These are phyloP conservation scores for Isichthys henryi DNA, from an alignment of 2,113 vertebrate species.

Conservation along the genomic window DNA sequence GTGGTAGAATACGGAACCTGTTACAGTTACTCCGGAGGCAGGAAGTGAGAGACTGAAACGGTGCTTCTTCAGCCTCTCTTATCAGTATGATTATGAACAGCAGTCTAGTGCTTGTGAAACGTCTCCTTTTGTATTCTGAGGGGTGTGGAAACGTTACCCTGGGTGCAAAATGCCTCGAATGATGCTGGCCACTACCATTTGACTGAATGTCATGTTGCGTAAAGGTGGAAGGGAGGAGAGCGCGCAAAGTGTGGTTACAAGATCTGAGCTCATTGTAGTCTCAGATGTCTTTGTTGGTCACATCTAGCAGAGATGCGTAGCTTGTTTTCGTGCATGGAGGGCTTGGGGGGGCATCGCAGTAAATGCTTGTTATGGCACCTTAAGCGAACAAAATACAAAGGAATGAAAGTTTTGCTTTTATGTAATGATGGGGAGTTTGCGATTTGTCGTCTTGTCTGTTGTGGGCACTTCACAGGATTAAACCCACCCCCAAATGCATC, in stretches of 20 bases:
- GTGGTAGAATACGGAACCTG: constrained; percentile 30
- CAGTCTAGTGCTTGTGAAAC: neutral
- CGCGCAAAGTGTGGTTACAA: neutral
- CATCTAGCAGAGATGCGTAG: neutral
- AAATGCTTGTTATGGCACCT: neutral
- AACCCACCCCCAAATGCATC: neutral
- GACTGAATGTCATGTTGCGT: neutral
- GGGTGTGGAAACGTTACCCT: neutral
- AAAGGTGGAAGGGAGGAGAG: neutral
- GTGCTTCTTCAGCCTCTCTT: neutral
- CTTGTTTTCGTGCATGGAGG: neutral
- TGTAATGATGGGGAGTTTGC: neutral
- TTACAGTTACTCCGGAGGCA: constrained; percentile 27
- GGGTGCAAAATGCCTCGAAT: neutral
- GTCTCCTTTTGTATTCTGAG: neutral
- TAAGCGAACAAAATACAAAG: neutral
- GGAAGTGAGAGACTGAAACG: constrained; percentile 44
- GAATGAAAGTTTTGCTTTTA: neutral
- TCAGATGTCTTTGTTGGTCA: neutral
- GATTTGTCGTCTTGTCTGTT: neutral
- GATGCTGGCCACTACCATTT: neutral
- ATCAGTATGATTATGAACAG: neutral
- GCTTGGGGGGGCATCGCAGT: neutral
- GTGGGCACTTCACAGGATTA: neutral
- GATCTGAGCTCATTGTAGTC: neutral